Conservation (phyloP, 2,797 vertebrate species). For the Peromyscus attwateri region DNA sequence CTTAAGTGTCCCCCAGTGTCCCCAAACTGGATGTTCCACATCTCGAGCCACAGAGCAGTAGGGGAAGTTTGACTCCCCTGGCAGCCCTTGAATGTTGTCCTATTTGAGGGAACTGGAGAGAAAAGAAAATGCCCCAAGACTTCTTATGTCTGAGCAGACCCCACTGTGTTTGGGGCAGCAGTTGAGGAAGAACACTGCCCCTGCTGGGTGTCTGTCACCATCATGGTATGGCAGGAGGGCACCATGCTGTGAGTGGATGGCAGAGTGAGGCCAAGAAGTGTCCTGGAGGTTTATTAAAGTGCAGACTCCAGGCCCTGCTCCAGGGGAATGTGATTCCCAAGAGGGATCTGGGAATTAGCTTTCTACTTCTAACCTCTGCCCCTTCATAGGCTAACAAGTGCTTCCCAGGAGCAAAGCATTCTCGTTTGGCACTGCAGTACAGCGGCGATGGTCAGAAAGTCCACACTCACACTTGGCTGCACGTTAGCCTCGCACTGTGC, state of each 20-base stretch:
- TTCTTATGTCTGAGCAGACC: background rate
- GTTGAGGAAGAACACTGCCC: background rate
- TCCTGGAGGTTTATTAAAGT: background rate
- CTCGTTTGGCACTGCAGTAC: background rate
- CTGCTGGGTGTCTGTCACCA: accelerated
- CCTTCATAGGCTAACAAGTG: background rate
- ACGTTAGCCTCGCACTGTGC: background rate
- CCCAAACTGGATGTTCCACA: background rate
- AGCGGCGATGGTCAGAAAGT: background rate
- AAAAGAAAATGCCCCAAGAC: background rate
- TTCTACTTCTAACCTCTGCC: background rate
- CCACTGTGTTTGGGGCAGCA: background rate
- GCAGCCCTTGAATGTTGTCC: background rate
- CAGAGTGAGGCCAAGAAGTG: background rate
- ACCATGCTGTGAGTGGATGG: background rate
- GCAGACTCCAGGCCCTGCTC: background rate
- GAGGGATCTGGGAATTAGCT: background rate
- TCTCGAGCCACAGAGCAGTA: background rate
- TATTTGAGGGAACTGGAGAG: background rate
- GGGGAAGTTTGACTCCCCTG: background rate
- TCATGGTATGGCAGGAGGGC: background rate
- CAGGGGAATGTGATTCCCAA: background rate
- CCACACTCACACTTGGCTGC: background rate
- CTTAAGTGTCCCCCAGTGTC: accelerated
- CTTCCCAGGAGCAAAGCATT: background rate